phyloP scores from a whole-genome alignment of 2,797 vertebrate species.

The Carapus acus region DNA sequence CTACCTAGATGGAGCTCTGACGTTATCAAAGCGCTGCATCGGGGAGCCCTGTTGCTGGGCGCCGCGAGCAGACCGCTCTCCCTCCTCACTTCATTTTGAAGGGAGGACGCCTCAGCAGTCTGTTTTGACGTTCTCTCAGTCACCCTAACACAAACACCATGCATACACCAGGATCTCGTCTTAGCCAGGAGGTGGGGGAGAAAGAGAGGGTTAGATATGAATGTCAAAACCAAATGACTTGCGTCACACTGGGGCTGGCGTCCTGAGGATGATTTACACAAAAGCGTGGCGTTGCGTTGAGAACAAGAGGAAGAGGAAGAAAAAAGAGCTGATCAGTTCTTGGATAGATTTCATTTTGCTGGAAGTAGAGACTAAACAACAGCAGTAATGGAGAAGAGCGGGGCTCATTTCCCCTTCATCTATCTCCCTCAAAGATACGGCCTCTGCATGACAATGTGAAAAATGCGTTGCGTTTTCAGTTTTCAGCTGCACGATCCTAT shows the following conservation, averaged over 20 bases:
- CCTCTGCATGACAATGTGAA: conserved; percentile 48
- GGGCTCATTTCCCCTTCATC: conserved; percentile 39
- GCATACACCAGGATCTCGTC: no score
- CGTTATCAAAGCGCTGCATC: conserved; percentile 74
- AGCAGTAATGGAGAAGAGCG: conserved; percentile 22
- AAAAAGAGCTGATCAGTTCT: no score
- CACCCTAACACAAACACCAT: conserved; percentile 33
- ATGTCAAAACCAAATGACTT: no score
- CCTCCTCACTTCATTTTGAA: conserved; percentile 43
- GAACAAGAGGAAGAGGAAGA: no score
- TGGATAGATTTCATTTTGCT: conserved; percentile 23
- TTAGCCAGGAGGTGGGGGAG: no score
- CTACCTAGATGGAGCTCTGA: conserved; percentile 82
- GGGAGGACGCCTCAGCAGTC: conserved; percentile 38
- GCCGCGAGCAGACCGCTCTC: conserved; percentile 60
- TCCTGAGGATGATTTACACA: no score
- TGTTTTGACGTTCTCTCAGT: conserved; percentile 45
- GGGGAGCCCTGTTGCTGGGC: conserved; percentile 69
- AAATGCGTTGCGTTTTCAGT: conserved; percentile 41
- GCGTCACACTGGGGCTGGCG: no score
- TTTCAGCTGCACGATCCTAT: conserved; percentile 55
- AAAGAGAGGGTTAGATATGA: no score
- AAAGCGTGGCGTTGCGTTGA: no score
- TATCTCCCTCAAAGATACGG: conserved; percentile 30
- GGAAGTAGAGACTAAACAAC: conserved; percentile 19